Percentiles rank a stretch among this genome's conserved stretches.
These are phyloP conservation scores for Oncorhynchus nerka DNA, from an alignment of 2,113 vertebrate genomes.

Conservation along the genomic window DNA sequence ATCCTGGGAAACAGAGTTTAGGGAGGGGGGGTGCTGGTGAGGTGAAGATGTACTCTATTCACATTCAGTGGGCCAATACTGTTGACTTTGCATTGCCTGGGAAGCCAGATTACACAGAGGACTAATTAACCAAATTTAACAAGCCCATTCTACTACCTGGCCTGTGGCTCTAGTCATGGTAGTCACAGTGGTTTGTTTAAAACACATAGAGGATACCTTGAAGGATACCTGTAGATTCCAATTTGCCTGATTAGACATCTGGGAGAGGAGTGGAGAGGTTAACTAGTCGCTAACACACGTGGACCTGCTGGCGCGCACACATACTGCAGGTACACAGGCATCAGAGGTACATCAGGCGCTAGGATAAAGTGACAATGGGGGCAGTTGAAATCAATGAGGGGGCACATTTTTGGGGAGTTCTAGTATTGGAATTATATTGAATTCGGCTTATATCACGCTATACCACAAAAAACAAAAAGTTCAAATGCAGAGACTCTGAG, in stretches of 20 bases:
- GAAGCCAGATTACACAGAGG: slow-evolving; percentile 74
- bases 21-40: slow-evolving; percentile 36
- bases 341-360: no score
- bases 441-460: no score
- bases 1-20: slow-evolving; percentile 33
- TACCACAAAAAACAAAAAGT: no score
- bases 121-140: slow-evolving; percentile 83
- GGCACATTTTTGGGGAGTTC: no score
- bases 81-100: slow-evolving; percentile 76
- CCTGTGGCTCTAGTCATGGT: slow-evolving; percentile 50
- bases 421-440: no score
- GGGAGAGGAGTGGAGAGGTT: slow-evolving; percentile 71
- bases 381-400: no score
- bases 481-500: no score
- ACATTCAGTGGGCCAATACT: slow-evolving; percentile 77
- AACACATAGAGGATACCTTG: slow-evolving; percentile 61
- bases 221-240: slow-evolving; percentile 71
- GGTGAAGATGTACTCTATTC: slow-evolving; percentile 70
- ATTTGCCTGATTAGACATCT: slow-evolving; percentile 71
- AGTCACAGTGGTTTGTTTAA: slow-evolving; percentile 67
- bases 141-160: slow-evolving; percentile 66
- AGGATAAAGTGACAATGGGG: no score
- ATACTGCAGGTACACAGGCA: not conserved
- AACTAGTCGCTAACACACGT: slow-evolving; percentile 41
- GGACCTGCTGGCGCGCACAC: not conserved